phyloP scores from a whole-genome alignment of 2,888 invertebrate species.

The Fissipunctia ypsillon region DNA sequence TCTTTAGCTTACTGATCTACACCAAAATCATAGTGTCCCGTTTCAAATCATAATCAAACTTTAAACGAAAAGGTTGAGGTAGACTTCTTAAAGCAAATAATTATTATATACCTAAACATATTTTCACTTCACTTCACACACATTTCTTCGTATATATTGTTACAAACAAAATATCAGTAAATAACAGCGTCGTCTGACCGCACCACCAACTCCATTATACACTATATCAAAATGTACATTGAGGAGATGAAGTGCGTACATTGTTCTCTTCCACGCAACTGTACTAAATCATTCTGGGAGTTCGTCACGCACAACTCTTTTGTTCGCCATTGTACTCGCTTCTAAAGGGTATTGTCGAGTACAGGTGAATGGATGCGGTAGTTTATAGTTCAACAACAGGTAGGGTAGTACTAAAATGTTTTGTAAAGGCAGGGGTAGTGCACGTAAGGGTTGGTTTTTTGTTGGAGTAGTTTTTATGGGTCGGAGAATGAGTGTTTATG shows the following conservation, averaged over 20 bases:
- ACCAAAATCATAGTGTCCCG: not conserved
- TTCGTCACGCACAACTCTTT: slow-evolving; percentile 74
- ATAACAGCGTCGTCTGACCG: slow-evolving; percentile 38
- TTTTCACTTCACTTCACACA: not conserved
- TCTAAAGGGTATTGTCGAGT: slow-evolving; percentile 62
- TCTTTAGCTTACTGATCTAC: not conserved
- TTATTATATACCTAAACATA: not conserved
- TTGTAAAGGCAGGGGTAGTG: slow-evolving; percentile 39
- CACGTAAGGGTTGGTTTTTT: slow-evolving; percentile 51
- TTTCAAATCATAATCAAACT: not conserved
- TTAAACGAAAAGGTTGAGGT: too few species aligned
- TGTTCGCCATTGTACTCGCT: slow-evolving; percentile 69
- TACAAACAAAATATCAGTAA: slow-evolving; percentile 30
- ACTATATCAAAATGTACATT: slow-evolving; percentile 54
- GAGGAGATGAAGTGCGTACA: slow-evolving; percentile 62
- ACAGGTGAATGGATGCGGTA: slow-evolving; percentile 63
- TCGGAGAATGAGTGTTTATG: slow-evolving; percentile 52
- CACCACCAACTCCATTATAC: slow-evolving; percentile 55
- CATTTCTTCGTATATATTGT: not conserved
- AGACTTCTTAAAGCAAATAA: too few species aligned
- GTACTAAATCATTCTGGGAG: slow-evolving; percentile 70
- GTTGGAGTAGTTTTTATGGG: slow-evolving; percentile 57
- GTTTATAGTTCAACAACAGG: slow-evolving; percentile 62
- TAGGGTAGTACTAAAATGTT: slow-evolving; percentile 60
- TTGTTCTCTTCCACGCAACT: slow-evolving; percentile 68